Conservation (phyloP, 2,113 vertebrate species). For the Crotophaga sulcirostris region DNA sequence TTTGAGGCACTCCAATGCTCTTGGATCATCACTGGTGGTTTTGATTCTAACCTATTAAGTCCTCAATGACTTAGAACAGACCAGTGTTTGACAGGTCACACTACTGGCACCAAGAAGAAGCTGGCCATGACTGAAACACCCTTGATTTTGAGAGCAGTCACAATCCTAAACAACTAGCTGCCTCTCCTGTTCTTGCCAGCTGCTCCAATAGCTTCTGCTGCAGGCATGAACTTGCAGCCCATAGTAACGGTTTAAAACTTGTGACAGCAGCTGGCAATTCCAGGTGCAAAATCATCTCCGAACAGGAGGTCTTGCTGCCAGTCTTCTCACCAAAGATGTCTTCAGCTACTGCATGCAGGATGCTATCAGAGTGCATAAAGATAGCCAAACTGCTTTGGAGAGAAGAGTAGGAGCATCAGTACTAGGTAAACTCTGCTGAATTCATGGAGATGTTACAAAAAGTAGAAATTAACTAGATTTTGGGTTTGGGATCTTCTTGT, state of each 20-base stretch:
- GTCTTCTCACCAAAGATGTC: background rate
- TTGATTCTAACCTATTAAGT: constrained; percentile 1
- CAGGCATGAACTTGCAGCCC: background rate
- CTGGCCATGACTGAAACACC: background rate
- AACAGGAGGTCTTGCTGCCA: background rate
- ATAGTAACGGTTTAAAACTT: background rate
- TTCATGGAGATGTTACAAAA: background rate
- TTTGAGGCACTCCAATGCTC: background rate
- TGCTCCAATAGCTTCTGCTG: background rate
- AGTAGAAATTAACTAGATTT: background rate
- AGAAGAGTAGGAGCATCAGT: background rate
- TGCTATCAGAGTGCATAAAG: background rate
- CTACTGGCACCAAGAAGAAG: background rate
- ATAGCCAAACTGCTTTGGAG: background rate
- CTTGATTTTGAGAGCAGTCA: background rate
- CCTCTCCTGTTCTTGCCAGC: background rate
- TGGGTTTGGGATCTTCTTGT: background rate
- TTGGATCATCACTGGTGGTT: background rate
- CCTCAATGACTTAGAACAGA: background rate
- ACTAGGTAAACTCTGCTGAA: background rate
- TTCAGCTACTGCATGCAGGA: background rate
- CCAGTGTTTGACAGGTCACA: background rate
- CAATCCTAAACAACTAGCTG: background rate
- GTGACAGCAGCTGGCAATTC: background rate
- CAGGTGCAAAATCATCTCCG: background rate